These are phyloP conservation scores for Zophobas atratus DNA, from an alignment of 1,140 invertebrate genomes.

Conservation along the genomic window DNA sequence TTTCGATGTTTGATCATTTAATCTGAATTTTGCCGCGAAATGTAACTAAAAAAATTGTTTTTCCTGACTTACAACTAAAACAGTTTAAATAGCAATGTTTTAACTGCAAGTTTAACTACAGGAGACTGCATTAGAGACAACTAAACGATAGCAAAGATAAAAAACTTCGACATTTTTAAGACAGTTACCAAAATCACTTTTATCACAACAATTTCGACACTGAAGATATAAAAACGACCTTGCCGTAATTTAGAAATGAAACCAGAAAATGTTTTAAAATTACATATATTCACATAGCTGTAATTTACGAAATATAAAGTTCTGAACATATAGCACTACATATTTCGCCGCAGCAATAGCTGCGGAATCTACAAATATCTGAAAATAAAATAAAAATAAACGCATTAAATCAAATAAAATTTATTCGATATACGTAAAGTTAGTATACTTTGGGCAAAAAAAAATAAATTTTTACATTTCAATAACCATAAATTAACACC, in stretches of 20 bases:
- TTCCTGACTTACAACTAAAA: too few species aligned
- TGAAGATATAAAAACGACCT: too few species aligned
- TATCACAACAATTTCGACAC: too few species aligned
- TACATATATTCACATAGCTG: constrained; percentile 62
- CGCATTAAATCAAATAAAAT: constrained; percentile 55
- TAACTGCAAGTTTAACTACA: too few species aligned
- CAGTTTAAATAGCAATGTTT: too few species aligned
- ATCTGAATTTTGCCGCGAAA: too few species aligned
- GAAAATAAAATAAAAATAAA: constrained; percentile 56
- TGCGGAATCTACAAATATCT: constrained; percentile 51
- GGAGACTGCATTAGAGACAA: too few species aligned
- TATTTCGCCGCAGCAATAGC: constrained; percentile 54
- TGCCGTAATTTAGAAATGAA: constrained; percentile 2
- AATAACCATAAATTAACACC: constrained; percentile 55
- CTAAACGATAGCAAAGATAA: too few species aligned
- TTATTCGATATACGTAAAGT: constrained; percentile 59
- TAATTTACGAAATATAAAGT: constrained; percentile 62
- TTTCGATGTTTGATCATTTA: too few species aligned
- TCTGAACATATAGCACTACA: constrained; percentile 57
- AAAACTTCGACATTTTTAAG: too few species aligned
- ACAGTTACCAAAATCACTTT: too few species aligned
- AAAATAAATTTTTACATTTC: constrained; percentile 48
- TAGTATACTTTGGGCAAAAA: constrained; percentile 63
- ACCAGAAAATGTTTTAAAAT: constrained; percentile 54
- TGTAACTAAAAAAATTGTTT: too few species aligned